Conservation (phyloP, 2,888 invertebrate genomes). For the Agriopis aurantiaria region DNA sequence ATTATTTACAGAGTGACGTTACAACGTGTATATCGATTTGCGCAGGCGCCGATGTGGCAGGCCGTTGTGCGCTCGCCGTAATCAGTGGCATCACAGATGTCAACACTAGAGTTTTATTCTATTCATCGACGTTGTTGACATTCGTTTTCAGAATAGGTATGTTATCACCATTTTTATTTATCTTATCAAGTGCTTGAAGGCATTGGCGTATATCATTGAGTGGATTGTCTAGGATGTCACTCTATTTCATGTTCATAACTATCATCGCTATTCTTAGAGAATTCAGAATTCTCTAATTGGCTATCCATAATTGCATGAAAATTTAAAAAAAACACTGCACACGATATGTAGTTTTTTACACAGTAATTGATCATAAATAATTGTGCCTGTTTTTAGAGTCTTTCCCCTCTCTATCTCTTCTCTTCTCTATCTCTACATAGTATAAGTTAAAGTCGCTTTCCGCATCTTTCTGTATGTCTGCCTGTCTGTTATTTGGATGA, state of each 20-base stretch:
- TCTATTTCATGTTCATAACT: not conserved
- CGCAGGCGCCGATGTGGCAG: slow-evolving; percentile 75
- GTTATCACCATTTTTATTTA: slow-evolving; percentile 22
- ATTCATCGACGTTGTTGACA: slow-evolving; percentile 68
- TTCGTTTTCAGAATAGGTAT: slow-evolving; percentile 72
- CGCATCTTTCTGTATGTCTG: too few species aligned
- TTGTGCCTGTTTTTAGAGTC: too few species aligned
- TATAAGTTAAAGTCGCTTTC: too few species aligned
- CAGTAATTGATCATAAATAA: too few species aligned
- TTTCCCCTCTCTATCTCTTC: too few species aligned
- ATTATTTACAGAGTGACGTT: slow-evolving; percentile 69
- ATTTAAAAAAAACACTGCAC: too few species aligned
- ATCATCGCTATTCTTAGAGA: too few species aligned
- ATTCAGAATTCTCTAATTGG: too few species aligned
- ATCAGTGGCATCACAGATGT: slow-evolving; percentile 65
- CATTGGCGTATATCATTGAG: slow-evolving; percentile 1
- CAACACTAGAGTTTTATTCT: slow-evolving; percentile 73
- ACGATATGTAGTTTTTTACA: too few species aligned
- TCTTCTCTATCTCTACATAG: too few species aligned
- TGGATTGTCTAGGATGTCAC: slow-evolving; percentile 1
- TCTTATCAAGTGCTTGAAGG: not conserved
- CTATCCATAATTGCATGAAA: too few species aligned
- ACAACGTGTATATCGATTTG: slow-evolving; percentile 77
- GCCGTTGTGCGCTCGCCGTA: slow-evolving; percentile 70
- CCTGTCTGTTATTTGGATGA: too few species aligned